Conservation (phyloP, 2,888 invertebrate genomes). For the Chaetogeoica ovagalla region DNA sequence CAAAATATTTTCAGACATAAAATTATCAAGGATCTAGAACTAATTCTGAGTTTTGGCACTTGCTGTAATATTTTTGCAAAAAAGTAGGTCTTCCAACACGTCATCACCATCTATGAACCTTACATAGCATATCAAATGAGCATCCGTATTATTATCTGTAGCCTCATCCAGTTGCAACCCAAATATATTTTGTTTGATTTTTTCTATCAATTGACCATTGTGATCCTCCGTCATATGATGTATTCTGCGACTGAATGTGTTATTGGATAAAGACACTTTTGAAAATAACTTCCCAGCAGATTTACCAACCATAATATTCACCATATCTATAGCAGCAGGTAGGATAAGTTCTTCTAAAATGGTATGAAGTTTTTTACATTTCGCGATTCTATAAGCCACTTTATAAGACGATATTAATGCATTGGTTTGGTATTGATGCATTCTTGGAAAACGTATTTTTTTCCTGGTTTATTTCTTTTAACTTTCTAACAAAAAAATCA, state of each 20-base stretch:
- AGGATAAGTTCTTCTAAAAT: constrained; percentile 53
- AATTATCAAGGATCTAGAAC: constrained; percentile 17
- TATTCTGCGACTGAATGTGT: not conserved
- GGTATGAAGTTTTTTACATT: too few relatives aligned
- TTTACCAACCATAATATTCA: too few relatives aligned
- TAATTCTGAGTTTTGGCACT: constrained; percentile 5
- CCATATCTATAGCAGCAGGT: constrained; percentile 56
- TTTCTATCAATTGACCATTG: constrained; percentile 21
- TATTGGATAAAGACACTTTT: constrained; percentile 55
- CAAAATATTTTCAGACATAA: constrained; percentile 17
- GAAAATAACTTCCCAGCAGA: constrained; percentile 26
- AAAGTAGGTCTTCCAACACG: constrained; percentile 55
- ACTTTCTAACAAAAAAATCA: not conserved
- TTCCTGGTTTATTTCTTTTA: not conserved
- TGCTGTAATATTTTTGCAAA: constrained; percentile 8
- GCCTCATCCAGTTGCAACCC: too few relatives aligned
- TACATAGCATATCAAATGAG: too few relatives aligned
- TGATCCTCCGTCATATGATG: constrained; percentile 20
- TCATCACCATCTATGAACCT: too few relatives aligned
- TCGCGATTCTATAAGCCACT: too few relatives aligned
- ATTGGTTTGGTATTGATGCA: too few relatives aligned
- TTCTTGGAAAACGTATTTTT: constrained; percentile 23
- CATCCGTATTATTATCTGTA: too few relatives aligned
- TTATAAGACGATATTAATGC: too few relatives aligned
- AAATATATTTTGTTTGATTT: too few relatives aligned